Evolutionary conservation across 2,113 vertebrate genomes (phyloP), one percentile per base, ranked within the genome.

Genomic region (Lasiurus borealis): DNA sequence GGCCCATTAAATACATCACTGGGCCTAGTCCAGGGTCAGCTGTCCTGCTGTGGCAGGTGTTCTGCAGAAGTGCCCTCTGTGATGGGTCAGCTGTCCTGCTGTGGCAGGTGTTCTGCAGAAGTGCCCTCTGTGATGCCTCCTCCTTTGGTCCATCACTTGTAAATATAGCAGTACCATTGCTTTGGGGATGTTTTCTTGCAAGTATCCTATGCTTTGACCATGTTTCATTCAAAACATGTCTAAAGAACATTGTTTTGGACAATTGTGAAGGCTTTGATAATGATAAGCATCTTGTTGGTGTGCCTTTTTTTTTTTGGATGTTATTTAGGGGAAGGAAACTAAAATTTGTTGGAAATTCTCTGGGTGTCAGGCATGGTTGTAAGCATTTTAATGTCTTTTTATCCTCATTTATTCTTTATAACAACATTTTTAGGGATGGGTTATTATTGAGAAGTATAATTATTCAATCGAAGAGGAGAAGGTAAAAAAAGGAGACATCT

Each of bases 361-460:
- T 72, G 62, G 18, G 54, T 85, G 23, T 52, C 52, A 83, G 85
- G 48, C 44, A 50, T 29, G 27, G 44, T 93, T 83, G 27, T 83
- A 75, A 90, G 57, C 16, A 66, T 77, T 85, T 59, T 72, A 57
- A 68, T 88, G 27, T 71, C 59, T 81, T 85, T 95, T 82, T 82
- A 62, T 64, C 29, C 29, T 90, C 46, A 50, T 88, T 96, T 92
- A 29, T 62, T 94, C 54, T 95, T 94, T 62, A 91, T 69, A 82
- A 94, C 23, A 78, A 50, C 18, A 92, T 6, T 68, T 54, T 59
- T 66, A 92, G 68, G 59, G 66, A 89, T 34, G 19, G 29, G 34
- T 81, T 94, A 31, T 80, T 88, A 93, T 88, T 88, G 8, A 88
- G 40, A 12, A 85, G 12, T 90, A 29, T 88, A 95, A 87, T 31